Percentiles rank a stretch among this genome's conserved stretches.
Conservation (phyloP, 2,888 invertebrate genomes). For the Netelia inedita region DNA sequence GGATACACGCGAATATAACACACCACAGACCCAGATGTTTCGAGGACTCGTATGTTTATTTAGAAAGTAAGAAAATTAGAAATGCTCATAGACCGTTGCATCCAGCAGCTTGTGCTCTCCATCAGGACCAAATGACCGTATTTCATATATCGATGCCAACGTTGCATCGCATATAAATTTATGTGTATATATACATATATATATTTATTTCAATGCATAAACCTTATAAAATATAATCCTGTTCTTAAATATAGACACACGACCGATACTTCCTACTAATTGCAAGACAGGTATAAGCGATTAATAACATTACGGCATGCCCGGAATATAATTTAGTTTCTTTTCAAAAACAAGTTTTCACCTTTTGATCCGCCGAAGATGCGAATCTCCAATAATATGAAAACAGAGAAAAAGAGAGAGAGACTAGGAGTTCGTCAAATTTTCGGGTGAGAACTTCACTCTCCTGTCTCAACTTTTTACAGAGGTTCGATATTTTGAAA, state of each 20-base stretch:
- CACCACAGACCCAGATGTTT: conserved; percentile 38
- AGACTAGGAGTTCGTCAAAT: neutral
- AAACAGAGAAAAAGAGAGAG: conserved; percentile 17
- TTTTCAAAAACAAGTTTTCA: conserved; percentile 43
- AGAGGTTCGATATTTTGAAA: conserved; percentile 1
- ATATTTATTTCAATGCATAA: conserved; percentile 10
- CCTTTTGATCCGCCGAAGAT: neutral
- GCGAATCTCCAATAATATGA: too few species aligned
- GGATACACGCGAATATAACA: conserved; percentile 36
- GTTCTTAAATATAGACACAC: neutral
- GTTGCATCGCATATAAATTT: conserved; percentile 10
- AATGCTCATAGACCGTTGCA: conserved; percentile 41
- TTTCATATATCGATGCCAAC: conserved; percentile 35
- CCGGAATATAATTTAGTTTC: conserved; percentile 31
- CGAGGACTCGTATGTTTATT: conserved; percentile 60
- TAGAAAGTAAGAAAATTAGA: conserved; percentile 65
- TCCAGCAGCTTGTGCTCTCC: conserved; percentile 18
- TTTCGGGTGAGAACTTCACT: conserved; percentile 17
- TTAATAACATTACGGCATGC: conserved; percentile 3
- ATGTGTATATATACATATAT: neutral
- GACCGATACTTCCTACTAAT: conserved; percentile 33
- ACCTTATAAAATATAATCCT: conserved; percentile 5
- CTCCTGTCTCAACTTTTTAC: conserved; percentile 28
- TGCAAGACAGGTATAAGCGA: conserved; percentile 24
- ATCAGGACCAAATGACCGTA: conserved; percentile 44